These are phyloP conservation scores for Muschampia plurimacula DNA, from an alignment of 2,888 invertebrate species.

Conservation along the genomic window DNA sequence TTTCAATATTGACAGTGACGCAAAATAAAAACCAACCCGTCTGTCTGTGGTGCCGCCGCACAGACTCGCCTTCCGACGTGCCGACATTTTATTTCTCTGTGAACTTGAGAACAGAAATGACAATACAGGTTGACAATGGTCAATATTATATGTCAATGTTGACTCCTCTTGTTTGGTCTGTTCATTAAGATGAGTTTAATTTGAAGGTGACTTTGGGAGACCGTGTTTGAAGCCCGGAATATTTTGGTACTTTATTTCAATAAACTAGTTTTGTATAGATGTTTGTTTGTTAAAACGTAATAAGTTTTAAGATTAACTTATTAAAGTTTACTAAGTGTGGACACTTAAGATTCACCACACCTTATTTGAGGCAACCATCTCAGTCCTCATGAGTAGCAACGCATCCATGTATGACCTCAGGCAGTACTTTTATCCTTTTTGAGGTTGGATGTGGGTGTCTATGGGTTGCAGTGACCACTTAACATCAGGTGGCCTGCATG, in stretches of 20 bases:
- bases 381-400: too few relatives aligned
- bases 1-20: constrained; percentile 36
- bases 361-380: too few relatives aligned
- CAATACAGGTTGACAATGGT: constrained; percentile 38
- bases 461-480: too few relatives aligned
- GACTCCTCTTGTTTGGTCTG: constrained; percentile 21
- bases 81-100: constrained; percentile 27
- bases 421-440: too few relatives aligned
- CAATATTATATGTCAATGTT: constrained; percentile 40
- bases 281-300: background rate
- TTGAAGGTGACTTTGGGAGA: constrained; percentile 35
- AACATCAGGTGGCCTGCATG: too few relatives aligned
- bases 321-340: too few relatives aligned
- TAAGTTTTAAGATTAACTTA: too few relatives aligned
- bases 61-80: constrained; percentile 10
- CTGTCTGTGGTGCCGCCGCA: constrained; percentile 15
- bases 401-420: too few relatives aligned
- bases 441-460: too few relatives aligned
- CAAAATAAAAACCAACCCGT: constrained; percentile 33
- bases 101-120: constrained; percentile 37
- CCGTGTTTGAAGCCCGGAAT: constrained; percentile 11
- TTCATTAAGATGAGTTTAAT: constrained; percentile 36
- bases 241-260: background rate
- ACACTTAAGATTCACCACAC: too few relatives aligned
- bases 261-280: background rate